Evolutionary conservation across 2,113 vertebrate genomes (phyloP).

Genomic region (Tichodroma muraria): DNA sequence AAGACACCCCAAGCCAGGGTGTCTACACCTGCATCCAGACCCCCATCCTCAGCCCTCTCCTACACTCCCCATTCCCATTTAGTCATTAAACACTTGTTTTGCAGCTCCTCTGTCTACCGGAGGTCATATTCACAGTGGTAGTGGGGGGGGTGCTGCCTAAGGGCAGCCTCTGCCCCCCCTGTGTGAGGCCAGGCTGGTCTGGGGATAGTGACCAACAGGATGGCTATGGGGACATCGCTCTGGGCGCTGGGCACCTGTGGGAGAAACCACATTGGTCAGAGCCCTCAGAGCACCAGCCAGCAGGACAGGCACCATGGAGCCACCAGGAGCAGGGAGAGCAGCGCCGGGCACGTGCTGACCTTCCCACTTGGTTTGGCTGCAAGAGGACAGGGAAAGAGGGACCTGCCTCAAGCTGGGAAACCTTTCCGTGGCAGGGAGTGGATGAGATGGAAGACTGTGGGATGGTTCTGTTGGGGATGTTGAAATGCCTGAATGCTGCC

Average conservation of each 20-base stretch:
- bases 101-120: not conserved
- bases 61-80: not conserved
- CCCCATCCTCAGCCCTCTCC: not conserved
- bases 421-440: not conserved
- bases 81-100: not conserved
- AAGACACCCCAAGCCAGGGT: not conserved
- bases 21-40: not conserved
- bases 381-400: not conserved
- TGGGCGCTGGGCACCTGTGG: accelerated
- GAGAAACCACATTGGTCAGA: not conserved
- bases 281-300: not conserved
- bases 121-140: too few species aligned
- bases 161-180: not conserved
- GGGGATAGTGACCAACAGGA: too few species aligned
- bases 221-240: not conserved
- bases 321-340: not conserved
- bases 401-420: not conserved
- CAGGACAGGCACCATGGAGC: accelerated
- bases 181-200: not conserved
- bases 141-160: not conserved
- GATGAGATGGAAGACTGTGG: accelerated
- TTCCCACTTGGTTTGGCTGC: not conserved
- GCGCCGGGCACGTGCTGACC: accelerated
- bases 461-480: accelerated
- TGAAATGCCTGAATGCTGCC: not conserved